phyloP scores from a whole-genome alignment of 2,113 vertebrate genomes.

The Chelonoidis abingdonii region DNA sequence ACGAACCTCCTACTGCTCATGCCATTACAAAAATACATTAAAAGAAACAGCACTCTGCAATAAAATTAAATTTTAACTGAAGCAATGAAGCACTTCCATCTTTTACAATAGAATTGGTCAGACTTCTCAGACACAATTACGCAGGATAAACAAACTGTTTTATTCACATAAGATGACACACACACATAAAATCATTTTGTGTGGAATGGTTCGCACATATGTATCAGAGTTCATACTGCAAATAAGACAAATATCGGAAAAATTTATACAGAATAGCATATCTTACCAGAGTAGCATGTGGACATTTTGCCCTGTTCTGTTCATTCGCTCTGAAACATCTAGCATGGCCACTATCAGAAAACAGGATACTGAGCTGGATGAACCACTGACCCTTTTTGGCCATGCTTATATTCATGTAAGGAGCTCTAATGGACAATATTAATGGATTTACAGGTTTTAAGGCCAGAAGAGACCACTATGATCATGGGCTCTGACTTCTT shows the following conservation, averaged over 20 bases:
- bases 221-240: background rate
- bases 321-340: background rate
- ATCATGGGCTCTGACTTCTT: background rate
- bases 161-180: background rate
- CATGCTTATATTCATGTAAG: background rate
- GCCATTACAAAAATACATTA: background rate
- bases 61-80: background rate
- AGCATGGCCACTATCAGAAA: background rate
- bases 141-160: background rate
- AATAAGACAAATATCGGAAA: background rate
- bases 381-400: background rate
- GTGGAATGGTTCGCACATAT: background rate
- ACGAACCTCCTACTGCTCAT: background rate
- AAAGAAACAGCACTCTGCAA: background rate
- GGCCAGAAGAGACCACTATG: background rate
- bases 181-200: background rate
- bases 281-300: background rate
- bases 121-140: background rate
- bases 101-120: background rate
- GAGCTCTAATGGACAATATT: background rate
- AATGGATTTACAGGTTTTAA: background rate
- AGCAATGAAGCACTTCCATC: background rate
- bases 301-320: background rate
- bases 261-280: background rate
- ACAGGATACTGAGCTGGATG: background rate